Evolutionary conservation across 2,113 vertebrate species (phyloP), one percentile per base, ranked within the genome.

Genomic region (Chaetodon trifascialis): DNA sequence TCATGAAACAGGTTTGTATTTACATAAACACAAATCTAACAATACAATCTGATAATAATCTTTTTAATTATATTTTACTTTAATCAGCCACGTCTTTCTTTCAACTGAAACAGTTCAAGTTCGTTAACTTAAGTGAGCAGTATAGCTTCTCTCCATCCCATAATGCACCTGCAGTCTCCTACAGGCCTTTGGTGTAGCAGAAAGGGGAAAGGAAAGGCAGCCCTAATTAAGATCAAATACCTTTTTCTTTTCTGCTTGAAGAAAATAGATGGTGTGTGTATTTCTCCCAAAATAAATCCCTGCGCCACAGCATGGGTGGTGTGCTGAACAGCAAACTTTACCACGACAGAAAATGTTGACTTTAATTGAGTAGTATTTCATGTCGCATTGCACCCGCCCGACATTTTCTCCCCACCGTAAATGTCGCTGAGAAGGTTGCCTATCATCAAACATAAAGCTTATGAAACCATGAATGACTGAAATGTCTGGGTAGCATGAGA

Each of bases 261-360:
- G 17, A 36, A 81, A 85, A 79, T 68, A 76, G 70, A 76, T 6
- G 12, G 8, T 65, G 21, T 21, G 21, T 4, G 7, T 25, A 21
- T 70, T 72, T 44, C 52, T 56, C 55, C 25, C 16, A 56, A 42
- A 72, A 78, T 68, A 73, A 65, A 52, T 9, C 17, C 19, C 52
- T 3, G 7, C 14, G 17, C 7, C 34, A 34, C 40, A 15, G 34
- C 42, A 11, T 14, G 21, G 44, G 40, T 21, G 1, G 9, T 15
- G n/a, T 54, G 30, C 51, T 14, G 14, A 42, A 59, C 52, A 46
- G 52, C 25, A 12, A 47, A 17, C n/a, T 58, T 71, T 30, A 51
- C 30, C 38, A 46, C n/a, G 52, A 67, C 2, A 30, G 12, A 38
- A 4, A 19, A n/a, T 9, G 47, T 36, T 54, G 38, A 64, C n/a